These are phyloP conservation scores for Engraulis encrasicolus DNA, from an alignment of 2,113 vertebrate genomes.

Conservation along the genomic window DNA sequence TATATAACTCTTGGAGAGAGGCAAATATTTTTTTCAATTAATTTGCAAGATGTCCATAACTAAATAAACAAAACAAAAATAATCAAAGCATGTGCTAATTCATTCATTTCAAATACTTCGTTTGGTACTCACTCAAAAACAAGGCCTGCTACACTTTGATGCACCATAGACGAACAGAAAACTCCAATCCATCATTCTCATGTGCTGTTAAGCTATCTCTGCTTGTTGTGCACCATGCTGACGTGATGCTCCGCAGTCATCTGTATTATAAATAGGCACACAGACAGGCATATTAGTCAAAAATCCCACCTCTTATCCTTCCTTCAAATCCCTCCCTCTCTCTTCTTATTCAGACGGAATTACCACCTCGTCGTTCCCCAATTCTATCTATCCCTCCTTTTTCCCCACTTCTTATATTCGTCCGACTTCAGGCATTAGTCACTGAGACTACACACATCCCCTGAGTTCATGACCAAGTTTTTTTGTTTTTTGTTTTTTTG, in stretches of 20 bases:
- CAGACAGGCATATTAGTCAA: conserved; percentile 28
- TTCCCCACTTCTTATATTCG: neutral
- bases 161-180: no score
- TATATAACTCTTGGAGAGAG: no score
- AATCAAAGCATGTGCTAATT: no score
- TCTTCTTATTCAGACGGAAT: conserved; percentile 30
- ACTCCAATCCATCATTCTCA: neutral
- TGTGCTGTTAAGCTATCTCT: neutral
- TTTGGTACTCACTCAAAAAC: no score
- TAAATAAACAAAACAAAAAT: no score
- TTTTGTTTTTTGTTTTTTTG: no score
- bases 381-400: conserved; percentile 16
- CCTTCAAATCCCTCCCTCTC: neutral
- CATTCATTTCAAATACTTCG: no score
- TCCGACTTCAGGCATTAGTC: conserved; percentile 9
- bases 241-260: neutral
- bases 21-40: no score
- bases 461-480: conserved; percentile 14
- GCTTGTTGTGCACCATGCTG: neutral
- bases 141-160: neutral
- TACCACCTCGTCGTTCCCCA: neutral
- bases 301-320: neutral
- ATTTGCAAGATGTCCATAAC: no score
- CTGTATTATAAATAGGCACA: conserved; percentile 26
- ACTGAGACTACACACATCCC: neutral